Conservation (phyloP, 1,140 invertebrate genomes). For the Diorhabda carinulata region DNA sequence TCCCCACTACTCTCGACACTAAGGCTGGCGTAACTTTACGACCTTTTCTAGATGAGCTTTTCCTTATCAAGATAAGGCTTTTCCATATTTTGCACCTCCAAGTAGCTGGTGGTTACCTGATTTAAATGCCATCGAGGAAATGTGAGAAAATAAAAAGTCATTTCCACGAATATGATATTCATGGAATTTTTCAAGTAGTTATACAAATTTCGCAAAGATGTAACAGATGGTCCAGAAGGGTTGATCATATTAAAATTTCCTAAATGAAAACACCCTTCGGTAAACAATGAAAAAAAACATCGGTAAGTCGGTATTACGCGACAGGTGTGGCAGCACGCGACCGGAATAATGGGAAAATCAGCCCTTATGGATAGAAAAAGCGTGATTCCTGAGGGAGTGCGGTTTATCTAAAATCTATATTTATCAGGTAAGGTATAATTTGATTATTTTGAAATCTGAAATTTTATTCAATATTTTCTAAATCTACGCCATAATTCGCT, state of each 20-base stretch:
- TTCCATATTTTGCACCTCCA: too few species aligned
- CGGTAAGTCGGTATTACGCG: background rate
- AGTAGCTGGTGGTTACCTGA: too few species aligned
- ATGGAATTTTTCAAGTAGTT: too few species aligned
- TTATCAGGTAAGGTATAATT: background rate
- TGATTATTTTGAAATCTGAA: background rate
- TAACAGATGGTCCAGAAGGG: conserved; percentile 1
- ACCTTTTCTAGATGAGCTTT: too few species aligned
- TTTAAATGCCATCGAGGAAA: too few species aligned
- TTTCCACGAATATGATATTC: too few species aligned
- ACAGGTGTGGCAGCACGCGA: background rate
- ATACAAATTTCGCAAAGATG: background rate
- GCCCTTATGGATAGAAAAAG: background rate
- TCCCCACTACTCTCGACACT: too few species aligned
- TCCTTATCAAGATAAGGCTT: too few species aligned
- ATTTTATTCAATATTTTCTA: too few species aligned
- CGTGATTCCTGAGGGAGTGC: conserved; percentile 1
- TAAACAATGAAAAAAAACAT: background rate
- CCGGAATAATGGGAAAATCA: background rate
- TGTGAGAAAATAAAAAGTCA: too few species aligned
- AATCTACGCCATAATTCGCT: too few species aligned
- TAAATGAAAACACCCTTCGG: background rate
- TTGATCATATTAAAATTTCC: background rate
- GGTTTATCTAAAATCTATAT: conserved; percentile 3
- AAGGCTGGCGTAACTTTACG: too few species aligned